Evolutionary conservation across 2,888 invertebrate species (phyloP).

Genomic region (Ophioninae sp.): DNA sequence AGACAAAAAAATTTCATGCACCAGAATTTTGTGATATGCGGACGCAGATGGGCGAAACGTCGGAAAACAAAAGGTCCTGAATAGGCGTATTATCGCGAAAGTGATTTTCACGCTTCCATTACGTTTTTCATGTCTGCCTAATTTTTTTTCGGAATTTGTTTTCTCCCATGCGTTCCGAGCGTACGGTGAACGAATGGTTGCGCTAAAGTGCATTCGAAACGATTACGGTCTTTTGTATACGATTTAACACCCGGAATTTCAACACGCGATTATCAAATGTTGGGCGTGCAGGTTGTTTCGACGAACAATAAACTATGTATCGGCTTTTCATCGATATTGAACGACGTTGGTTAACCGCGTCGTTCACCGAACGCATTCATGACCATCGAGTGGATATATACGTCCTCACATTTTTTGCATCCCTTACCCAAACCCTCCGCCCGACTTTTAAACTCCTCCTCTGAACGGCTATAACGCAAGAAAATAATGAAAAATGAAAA

Average conservation of each 20-base stretch:
- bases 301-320: slow-evolving; percentile 38
- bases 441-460: background rate
- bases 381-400: background rate
- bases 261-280: slow-evolving; percentile 27
- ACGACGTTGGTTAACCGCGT: slow-evolving; percentile 50
- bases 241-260: slow-evolving; percentile 30
- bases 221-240: slow-evolving; percentile 37
- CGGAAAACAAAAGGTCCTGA: background rate
- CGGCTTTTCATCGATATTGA: slow-evolving; percentile 45
- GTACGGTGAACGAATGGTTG: slow-evolving; percentile 19
- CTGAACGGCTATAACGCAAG: background rate
- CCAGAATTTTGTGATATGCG: too few relatives aligned
- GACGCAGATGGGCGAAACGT: too few relatives aligned
- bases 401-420: background rate
- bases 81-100: slow-evolving; percentile 29
- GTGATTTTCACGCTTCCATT: slow-evolving; percentile 26
- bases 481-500: slow-evolving; percentile 11
- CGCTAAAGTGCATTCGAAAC: slow-evolving; percentile 40
- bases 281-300: background rate
- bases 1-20: too few relatives aligned
- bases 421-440: background rate
- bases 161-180: background rate
- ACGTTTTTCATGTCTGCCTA: background rate
- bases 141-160: slow-evolving; percentile 1
- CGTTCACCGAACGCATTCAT: slow-evolving; percentile 8